These are phyloP conservation scores for Carcinoscorpius rotundicauda DNA, from an alignment of 1,140 invertebrate genomes.

Conservation along the genomic window DNA sequence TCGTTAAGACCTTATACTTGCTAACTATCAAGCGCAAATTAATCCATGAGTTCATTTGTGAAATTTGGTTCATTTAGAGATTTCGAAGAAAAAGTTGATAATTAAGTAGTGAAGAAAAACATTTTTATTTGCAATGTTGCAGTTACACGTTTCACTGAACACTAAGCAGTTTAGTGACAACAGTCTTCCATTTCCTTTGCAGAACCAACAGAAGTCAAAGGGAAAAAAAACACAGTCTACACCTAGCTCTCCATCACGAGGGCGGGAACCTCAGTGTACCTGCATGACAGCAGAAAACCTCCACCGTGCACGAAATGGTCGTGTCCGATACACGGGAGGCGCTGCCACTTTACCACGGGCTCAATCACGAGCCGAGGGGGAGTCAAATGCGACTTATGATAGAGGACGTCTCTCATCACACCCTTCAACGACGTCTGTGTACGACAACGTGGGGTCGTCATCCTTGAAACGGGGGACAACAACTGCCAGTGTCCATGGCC, in stretches of 20 bases:
- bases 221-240: conserved; percentile 81
- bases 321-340: conserved; percentile 26
- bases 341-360: conserved; percentile 30
- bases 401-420: conserved; percentile 32
- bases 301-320: conserved; percentile 66
- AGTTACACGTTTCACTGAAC: too few species aligned
- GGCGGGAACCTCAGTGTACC: conserved; percentile 79
- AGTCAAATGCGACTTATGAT: too few species aligned
- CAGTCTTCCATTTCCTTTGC: neutral
- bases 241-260: conserved; percentile 79
- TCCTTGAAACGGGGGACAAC: conserved; percentile 30
- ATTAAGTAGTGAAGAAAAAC: too few species aligned
- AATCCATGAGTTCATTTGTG: too few species aligned
- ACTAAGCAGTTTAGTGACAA: too few species aligned
- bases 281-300: conserved; percentile 74
- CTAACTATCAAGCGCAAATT: too few species aligned
- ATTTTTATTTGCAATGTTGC: too few species aligned
- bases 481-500: conserved; percentile 20
- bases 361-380: too few species aligned
- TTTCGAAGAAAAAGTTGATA: too few species aligned
- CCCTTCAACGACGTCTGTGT: conserved; percentile 74
- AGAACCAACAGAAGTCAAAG: conserved; percentile 23
- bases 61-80: too few species aligned
- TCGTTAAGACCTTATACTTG: too few species aligned
- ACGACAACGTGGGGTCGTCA: conserved; percentile 57